A percentile compares a stretch with the other conserved stretches of the same genome.
phyloP scores from a whole-genome alignment of 2,113 vertebrate genomes.

The Crotophaga sulcirostris region DNA sequence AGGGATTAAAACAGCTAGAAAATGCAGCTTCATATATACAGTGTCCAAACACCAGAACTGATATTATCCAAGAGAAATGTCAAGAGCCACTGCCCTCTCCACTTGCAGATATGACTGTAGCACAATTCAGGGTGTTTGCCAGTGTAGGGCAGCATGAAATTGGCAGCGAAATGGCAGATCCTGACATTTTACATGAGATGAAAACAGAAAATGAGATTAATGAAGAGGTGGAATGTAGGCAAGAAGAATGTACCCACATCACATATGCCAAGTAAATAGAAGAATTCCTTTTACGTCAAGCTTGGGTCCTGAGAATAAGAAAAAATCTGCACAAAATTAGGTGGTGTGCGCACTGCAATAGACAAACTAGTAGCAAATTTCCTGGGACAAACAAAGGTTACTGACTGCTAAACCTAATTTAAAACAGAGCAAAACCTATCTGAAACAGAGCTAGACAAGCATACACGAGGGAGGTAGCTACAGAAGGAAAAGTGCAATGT shows the following conservation, averaged over 20 bases:
- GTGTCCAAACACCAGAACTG: neutral
- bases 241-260: slow-evolving; percentile 56
- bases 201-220: slow-evolving; percentile 52
- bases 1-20: neutral
- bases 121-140: neutral
- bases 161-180: slow-evolving; percentile 43
- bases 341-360: neutral
- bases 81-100: neutral
- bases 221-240: slow-evolving; percentile 58
- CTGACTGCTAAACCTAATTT: neutral
- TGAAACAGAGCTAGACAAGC: neutral
- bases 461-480: neutral
- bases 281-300: slow-evolving; percentile 16
- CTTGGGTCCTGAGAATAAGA: neutral
- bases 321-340: neutral
- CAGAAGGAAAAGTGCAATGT: neutral
- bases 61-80: neutral
- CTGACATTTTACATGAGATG: slow-evolving; percentile 60
- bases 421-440: neutral
- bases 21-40: neutral
- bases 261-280: slow-evolving; percentile 58
- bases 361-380: neutral
- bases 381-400: neutral
- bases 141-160: neutral
- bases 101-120: neutral